Conservation (phyloP, 2,797 vertebrate species). For the Triplophysa yarkandensis region DNA sequence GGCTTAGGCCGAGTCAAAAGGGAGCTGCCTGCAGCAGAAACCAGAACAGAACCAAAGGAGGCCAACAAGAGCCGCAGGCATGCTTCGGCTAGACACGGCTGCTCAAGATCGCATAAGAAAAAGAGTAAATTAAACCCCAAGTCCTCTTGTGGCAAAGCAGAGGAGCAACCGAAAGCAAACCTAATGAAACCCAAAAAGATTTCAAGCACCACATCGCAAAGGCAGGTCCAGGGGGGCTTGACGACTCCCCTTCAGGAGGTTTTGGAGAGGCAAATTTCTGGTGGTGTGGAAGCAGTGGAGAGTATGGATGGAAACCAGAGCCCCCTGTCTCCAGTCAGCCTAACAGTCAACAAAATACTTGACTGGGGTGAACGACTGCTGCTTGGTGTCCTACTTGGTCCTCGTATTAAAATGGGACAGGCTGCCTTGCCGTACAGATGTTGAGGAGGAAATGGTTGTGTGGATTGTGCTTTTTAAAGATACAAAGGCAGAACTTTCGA, state of each 20-base stretch:
- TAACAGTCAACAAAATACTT: slow-evolving; percentile 75
- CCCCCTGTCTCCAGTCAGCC: slow-evolving; percentile 67
- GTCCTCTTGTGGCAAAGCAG: slow-evolving; percentile 9
- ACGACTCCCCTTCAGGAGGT: slow-evolving; percentile 40
- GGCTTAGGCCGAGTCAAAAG: slow-evolving; percentile 14
- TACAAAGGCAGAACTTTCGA: slow-evolving; percentile 2
- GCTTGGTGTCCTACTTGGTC: slow-evolving; percentile 68
- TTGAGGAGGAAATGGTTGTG: slow-evolving; percentile 56
- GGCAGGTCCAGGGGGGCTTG: slow-evolving; percentile 7
- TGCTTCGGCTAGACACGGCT: slow-evolving; percentile 17
- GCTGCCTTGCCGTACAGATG: slow-evolving; percentile 71
- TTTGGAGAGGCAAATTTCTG: slow-evolving; percentile 32
- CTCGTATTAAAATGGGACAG: slow-evolving; percentile 73
- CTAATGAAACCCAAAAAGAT: slow-evolving; percentile 24
- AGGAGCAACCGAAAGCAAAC: slow-evolving; percentile 13
- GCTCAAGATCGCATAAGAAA: slow-evolving; percentile 38
- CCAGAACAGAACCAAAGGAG: slow-evolving; percentile 30
- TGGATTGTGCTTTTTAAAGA: slow-evolving; percentile 5
- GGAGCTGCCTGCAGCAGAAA: neutral
- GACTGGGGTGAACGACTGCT: slow-evolving; percentile 76
- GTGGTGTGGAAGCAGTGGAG: slow-evolving; percentile 57
- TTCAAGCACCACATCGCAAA: slow-evolving; percentile 4
- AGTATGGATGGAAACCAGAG: slow-evolving; percentile 56
- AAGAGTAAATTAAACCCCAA: slow-evolving; percentile 32
- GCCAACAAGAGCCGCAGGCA: slow-evolving; percentile 28